phyloP scores from a whole-genome alignment of 2,113 vertebrate species.

The Phasianus colchicus region DNA sequence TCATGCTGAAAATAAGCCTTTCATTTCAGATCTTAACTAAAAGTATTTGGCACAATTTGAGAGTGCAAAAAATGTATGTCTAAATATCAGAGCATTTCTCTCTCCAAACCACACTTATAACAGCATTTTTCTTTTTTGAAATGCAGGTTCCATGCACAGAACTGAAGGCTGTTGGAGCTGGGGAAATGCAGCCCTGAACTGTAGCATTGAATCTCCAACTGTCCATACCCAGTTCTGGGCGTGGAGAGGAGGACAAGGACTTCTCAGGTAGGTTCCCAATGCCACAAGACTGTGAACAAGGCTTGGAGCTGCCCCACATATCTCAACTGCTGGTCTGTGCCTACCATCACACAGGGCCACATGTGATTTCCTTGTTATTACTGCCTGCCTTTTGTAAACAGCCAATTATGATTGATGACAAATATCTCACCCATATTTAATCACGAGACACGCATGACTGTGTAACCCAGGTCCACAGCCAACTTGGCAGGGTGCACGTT shows the following conservation, averaged over 20 bases:
- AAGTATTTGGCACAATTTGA: neutral
- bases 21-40: neutral
- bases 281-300: neutral
- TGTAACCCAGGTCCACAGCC: neutral
- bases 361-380: neutral
- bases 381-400: neutral
- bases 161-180: neutral
- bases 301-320: neutral
- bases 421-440: neutral
- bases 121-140: neutral
- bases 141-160: neutral
- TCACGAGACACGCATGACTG: neutral
- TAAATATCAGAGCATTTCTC: neutral
- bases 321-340: neutral
- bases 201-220: neutral
- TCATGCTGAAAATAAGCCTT: neutral
- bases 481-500: neutral
- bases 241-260: neutral
- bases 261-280: neutral
- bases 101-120: constrained; percentile 29
- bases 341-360: neutral
- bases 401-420: neutral
- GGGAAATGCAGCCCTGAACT: neutral
- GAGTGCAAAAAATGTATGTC: neutral
- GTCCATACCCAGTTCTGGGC: neutral